These are phyloP conservation scores for Dasypolia templi DNA, from an alignment of 2,888 invertebrate genomes.

Conservation along the genomic window DNA sequence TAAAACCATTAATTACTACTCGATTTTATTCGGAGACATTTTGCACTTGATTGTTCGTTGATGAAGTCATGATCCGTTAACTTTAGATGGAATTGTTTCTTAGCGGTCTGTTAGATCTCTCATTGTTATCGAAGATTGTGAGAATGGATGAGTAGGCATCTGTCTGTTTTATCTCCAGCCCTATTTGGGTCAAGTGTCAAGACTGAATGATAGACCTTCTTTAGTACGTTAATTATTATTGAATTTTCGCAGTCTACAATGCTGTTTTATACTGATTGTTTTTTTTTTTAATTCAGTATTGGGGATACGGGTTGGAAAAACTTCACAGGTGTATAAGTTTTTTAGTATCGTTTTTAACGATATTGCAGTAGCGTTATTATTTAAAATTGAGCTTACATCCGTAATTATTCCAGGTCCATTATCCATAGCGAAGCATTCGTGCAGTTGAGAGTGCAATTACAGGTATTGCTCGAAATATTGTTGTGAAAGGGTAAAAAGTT, in stretches of 20 bases:
- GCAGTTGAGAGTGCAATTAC: slow-evolving; percentile 45
- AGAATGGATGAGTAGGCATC: slow-evolving; percentile 32
- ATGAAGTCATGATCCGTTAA: slow-evolving; percentile 51
- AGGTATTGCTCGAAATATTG: slow-evolving; percentile 26
- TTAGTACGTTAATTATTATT: slow-evolving; percentile 17
- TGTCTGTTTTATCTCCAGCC: slow-evolving; percentile 28
- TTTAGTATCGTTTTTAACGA: slow-evolving; percentile 7
- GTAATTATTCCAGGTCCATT: slow-evolving; percentile 29
- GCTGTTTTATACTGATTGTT: slow-evolving; percentile 31
- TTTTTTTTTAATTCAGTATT: slow-evolving; percentile 13
- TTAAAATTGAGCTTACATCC: slow-evolving; percentile 31
- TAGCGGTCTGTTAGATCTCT: slow-evolving; percentile 35
- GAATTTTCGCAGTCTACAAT: not conserved
- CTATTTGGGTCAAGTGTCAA: slow-evolving; percentile 39
- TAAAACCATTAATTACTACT: slow-evolving; percentile 70
- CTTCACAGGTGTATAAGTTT: slow-evolving; percentile 23
- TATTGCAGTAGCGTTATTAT: slow-evolving; percentile 18
- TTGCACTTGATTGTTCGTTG: slow-evolving; percentile 58
- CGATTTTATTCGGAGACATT: slow-evolving; percentile 71
- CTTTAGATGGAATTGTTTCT: slow-evolving; percentile 50
- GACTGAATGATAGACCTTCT: slow-evolving; percentile 26
- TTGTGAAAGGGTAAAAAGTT: not conserved
- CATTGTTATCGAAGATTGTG: slow-evolving; percentile 40
- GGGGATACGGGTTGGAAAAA: slow-evolving; percentile 5
- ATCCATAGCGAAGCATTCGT: slow-evolving; percentile 30